A percentile compares a stretch with the other conserved stretches of the same genome.
Evolutionary conservation across 2,797 vertebrate species (phyloP).

Genomic region (Borostomias antarcticus): DNA sequence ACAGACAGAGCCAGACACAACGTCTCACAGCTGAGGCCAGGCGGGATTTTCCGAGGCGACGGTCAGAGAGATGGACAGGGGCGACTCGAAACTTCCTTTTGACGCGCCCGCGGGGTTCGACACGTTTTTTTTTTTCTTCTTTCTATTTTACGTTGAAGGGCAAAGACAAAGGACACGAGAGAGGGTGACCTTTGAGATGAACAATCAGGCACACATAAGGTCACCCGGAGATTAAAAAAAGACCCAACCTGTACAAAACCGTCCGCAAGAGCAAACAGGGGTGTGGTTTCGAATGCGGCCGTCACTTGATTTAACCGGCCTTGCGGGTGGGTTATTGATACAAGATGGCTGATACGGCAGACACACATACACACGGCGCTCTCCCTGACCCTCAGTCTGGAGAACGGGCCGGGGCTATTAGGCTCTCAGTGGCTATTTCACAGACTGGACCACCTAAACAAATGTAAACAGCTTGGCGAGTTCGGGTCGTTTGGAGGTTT

Average conservation of each 20-base stretch:
- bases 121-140: slow-evolving; percentile 23
- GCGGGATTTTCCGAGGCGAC: slow-evolving; percentile 14
- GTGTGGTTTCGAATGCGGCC: neutral
- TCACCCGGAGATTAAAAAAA: neutral
- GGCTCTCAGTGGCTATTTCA: neutral
- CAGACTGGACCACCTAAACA: slow-evolving; percentile 11
- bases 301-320: slow-evolving; percentile 2
- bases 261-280: neutral
- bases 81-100: slow-evolving; percentile 37
- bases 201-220: neutral
- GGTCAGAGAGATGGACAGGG: slow-evolving; percentile 13
- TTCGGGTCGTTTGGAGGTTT: slow-evolving; percentile 23
- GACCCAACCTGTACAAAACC: neutral
- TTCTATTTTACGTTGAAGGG: slow-evolving; percentile 22
- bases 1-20: slow-evolving; percentile 54
- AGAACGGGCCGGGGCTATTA: neutral
- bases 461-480: slow-evolving; percentile 32
- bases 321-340: slow-evolving; percentile 4
- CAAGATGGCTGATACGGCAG: slow-evolving; percentile 15
- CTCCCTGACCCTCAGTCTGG: neutral
- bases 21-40: slow-evolving; percentile 48
- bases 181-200: neutral
- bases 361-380: slow-evolving; percentile 8
- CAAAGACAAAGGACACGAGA: neutral
- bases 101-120: slow-evolving; percentile 16